Conservation (phyloP, 2,888 invertebrate species). For the Spodoptera exigua region DNA sequence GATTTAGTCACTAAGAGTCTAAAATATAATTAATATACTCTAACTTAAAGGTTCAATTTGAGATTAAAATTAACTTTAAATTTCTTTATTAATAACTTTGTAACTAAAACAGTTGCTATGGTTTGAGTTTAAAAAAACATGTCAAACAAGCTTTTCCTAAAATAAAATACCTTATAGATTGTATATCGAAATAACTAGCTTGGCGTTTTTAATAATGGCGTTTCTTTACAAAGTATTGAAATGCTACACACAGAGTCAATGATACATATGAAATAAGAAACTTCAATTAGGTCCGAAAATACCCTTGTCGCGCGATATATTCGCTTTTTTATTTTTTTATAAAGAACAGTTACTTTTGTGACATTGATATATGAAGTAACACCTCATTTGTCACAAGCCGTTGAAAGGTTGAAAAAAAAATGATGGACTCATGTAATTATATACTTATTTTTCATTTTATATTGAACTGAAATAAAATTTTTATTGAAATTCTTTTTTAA, state of each 20-base stretch:
- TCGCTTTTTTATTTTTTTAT: slow-evolving; percentile 31
- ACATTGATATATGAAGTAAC: slow-evolving; percentile 48
- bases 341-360: slow-evolving; percentile 37
- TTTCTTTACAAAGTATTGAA: background rate
- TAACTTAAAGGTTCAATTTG: too few species aligned
- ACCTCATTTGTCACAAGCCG: slow-evolving; percentile 50
- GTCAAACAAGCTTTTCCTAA: too few species aligned
- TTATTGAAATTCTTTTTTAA: background rate
- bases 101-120: too few species aligned
- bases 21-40: too few species aligned
- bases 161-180: too few species aligned
- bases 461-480: background rate
- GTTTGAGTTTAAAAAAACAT: too few species aligned
- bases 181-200: too few species aligned
- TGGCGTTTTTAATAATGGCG: too few species aligned
- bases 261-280: slow-evolving; percentile 23
- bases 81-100: too few species aligned
- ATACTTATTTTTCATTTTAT: slow-evolving; percentile 8
- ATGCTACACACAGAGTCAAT: slow-evolving; percentile 9
- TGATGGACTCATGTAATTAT: slow-evolving; percentile 26
- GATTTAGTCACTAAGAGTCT: too few species aligned
- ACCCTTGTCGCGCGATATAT: slow-evolving; percentile 20
- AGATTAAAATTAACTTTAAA: too few species aligned
- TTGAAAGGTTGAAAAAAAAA: slow-evolving; percentile 45
- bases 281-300: slow-evolving; percentile 18